A percentile compares a stretch with the other conserved stretches of the same genome.
phyloP scores from a whole-genome alignment of 2,797 vertebrate genomes.

The Gymnocypris eckloni region DNA sequence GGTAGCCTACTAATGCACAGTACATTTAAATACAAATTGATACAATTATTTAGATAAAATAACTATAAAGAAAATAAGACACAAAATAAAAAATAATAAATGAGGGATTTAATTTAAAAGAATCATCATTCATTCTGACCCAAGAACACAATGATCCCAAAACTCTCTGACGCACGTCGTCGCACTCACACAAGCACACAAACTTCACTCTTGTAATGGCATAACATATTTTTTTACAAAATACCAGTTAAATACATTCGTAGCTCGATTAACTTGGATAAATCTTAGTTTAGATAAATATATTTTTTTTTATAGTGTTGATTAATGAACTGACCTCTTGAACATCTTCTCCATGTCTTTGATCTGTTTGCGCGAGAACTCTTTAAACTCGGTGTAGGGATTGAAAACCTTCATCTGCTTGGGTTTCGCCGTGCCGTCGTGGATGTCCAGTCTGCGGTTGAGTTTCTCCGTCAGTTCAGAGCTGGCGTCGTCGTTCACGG shows the following conservation, averaged over 20 bases:
- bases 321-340: constrained; percentile 78
- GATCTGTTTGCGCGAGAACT: constrained; percentile 93
- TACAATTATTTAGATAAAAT: background rate
- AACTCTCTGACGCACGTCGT: background rate
- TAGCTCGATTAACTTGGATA: background rate
- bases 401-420: constrained; percentile 85
- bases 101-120: background rate
- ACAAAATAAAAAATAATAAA: background rate
- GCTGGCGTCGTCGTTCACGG: constrained; percentile 70
- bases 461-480: constrained; percentile 88
- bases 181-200: background rate
- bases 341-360: constrained; percentile 94
- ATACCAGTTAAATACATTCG: background rate
- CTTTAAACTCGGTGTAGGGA: constrained; percentile 93
- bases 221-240: background rate
- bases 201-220: background rate
- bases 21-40: background rate
- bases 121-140: background rate
- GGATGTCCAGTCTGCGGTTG: constrained; percentile 86
- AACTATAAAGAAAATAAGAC: background rate
- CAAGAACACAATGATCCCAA: constrained; percentile 25
- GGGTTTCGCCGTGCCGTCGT: constrained; percentile 82
- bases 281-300: background rate
- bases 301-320: background rate
- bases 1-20: background rate